Evolutionary conservation across 2,113 vertebrate genomes (phyloP).

Genomic region (Platysternon megacephalum): DNA sequence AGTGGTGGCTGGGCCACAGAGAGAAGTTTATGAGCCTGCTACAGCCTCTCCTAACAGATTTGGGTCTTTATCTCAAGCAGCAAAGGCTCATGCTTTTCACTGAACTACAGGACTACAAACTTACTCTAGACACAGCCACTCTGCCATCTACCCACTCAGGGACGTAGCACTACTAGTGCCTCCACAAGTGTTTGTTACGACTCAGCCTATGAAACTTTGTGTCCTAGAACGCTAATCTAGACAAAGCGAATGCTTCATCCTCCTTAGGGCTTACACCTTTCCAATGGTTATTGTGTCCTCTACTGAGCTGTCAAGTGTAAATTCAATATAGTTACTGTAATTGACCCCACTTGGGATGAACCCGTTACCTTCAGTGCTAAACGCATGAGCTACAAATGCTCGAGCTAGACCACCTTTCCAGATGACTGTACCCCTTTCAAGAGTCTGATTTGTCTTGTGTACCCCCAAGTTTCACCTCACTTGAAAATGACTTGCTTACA

Average conservation of each 20-base stretch:
- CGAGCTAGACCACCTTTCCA: not conserved
- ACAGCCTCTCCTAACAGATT: not conserved
- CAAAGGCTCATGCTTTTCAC: not conserved
- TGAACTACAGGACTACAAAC: too few species aligned
- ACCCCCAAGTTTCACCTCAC: too few species aligned
- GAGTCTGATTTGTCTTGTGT: too few species aligned
- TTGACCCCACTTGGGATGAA: not conserved
- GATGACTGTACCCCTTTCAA: too few species aligned
- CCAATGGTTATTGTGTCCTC: not conserved
- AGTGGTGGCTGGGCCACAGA: not conserved
- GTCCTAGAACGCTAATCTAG: not conserved
- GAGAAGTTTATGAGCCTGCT: not conserved
- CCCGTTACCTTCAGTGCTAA: not conserved
- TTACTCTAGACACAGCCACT: too few species aligned
- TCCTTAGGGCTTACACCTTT: not conserved
- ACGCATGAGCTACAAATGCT: not conserved
- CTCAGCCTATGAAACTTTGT: not conserved
- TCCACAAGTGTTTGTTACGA: not conserved
- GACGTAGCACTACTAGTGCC: not conserved
- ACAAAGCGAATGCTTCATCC: not conserved
- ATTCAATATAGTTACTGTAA: not conserved
- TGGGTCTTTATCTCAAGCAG: not conserved
- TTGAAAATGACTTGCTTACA: too few species aligned
- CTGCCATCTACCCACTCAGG: not conserved
- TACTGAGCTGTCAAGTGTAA: not conserved